These are phyloP conservation scores for Vidua macroura DNA, from an alignment of 2,113 vertebrate species.

Conservation along the genomic window DNA sequence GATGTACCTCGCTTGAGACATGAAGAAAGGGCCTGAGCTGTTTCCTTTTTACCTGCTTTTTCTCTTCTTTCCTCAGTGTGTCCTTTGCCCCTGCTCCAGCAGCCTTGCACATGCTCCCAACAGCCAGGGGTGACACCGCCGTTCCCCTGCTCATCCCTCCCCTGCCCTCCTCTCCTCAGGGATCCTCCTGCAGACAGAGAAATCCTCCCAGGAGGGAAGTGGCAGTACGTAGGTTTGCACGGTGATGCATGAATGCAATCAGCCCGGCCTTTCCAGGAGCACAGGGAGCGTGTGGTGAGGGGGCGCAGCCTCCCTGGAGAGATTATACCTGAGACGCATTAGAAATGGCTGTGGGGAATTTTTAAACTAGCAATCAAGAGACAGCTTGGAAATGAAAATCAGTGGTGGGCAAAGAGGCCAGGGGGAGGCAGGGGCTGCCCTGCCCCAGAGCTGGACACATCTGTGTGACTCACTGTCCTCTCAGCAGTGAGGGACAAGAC, in stretches of 20 bases:
- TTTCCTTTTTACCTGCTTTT: neutral
- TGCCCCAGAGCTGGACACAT: neutral
- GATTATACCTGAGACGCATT: neutral
- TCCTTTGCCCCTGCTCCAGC: neutral
- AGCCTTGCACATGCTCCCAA: rapidly evolving
- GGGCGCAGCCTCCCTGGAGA: neutral
- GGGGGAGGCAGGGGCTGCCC: neutral
- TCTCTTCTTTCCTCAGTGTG: neutral
- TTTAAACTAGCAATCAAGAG: neutral
- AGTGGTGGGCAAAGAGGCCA: neutral
- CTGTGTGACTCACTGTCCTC: neutral
- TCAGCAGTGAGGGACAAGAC: neutral
- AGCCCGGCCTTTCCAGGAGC: neutral
- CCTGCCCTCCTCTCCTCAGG: neutral
- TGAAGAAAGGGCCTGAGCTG: neutral
- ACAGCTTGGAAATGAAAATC: neutral
- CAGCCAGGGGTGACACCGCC: neutral
- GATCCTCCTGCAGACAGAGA: neutral
- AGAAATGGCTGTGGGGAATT: neutral
- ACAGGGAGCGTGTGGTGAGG: neutral
- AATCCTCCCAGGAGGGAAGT: neutral
- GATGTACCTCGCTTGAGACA: neutral
- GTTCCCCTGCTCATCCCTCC: rapidly evolving
- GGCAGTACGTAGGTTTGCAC: neutral
- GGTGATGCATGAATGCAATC: neutral